phyloP scores from a whole-genome alignment of 2,888 invertebrate species.

The Fabriciana adippe region DNA sequence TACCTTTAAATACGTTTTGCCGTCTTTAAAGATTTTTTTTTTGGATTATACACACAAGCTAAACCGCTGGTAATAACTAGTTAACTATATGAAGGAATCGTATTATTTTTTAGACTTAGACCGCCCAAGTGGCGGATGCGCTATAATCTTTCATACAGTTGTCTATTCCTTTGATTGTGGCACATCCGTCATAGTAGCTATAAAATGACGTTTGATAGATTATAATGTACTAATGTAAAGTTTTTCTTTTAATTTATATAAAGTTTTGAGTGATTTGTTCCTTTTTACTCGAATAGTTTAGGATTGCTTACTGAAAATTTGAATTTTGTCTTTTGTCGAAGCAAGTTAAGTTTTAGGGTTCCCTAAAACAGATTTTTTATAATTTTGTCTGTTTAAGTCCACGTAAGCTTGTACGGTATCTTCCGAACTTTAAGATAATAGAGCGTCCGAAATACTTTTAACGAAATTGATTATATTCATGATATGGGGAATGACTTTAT shows the following conservation, averaged over 20 bases:
- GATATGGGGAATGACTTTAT: too few relatives aligned
- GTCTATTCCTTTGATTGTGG: neutral
- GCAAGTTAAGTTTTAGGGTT: neutral
- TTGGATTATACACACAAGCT: neutral
- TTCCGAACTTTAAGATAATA: too few relatives aligned
- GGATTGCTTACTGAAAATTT: too few relatives aligned
- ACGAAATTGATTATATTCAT: too few relatives aligned
- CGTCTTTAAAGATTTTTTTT: neutral
- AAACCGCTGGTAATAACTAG: neutral
- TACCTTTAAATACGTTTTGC: neutral
- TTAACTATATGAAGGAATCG: neutral
- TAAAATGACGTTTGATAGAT: neutral
- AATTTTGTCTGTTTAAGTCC: too few relatives aligned
- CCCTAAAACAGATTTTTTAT: neutral
- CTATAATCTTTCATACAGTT: neutral
- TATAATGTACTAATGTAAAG: too few relatives aligned
- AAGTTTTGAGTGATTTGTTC: too few relatives aligned
- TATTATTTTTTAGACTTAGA: neutral
- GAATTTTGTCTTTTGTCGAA: neutral
- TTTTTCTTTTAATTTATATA: too few relatives aligned
- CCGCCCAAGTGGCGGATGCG: conserved; percentile 15
- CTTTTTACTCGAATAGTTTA: too few relatives aligned
- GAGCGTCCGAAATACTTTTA: too few relatives aligned
- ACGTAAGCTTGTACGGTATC: too few relatives aligned
- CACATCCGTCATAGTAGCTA: conserved; percentile 1